Evolutionary conservation across 2,113 vertebrate species (phyloP), one percentile per base, ranked within the genome.

Genomic region (Epinephelus lanceolatus): DNA sequence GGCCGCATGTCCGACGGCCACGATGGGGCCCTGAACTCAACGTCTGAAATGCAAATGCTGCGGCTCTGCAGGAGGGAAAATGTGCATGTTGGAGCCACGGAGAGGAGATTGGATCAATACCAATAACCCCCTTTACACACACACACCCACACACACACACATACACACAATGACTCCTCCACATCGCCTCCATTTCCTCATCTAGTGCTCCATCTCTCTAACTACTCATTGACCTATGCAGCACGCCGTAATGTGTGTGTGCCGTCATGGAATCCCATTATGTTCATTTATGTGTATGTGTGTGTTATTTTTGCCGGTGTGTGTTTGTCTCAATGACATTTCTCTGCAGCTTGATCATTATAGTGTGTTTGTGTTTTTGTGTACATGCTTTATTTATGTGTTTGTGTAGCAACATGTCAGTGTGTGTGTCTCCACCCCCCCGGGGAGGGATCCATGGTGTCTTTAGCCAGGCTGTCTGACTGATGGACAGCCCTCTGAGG

Each of bases 401-500:
- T 76, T 4, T 55, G 2, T 61, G 17, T 45, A 3, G 8, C 42
- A 45, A 45, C 42, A 45, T 30, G 14, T 51, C 33, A 33, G 21
- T 55, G 53, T 51, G n/a, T 74, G 45, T 25, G 21, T 13, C 6
- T 70, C 4, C 63, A 15, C 1, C n/a, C 66, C 61, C 49, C 19
- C 2, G 0, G 19, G 55, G 63, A 81, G 5, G 18, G 76, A 62
- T 67, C 78, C 56, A 3, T 60, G 62, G 25, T 61, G 75, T 76
- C 9, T 81, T 78, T 59, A 49, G 70, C 4, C 42, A 37, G 49
- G 68, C 27, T 72, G 53, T 84, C 27, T 86, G 83, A 81, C 27
- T 81, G 86, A 89, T 79, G 74, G 75, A 68, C 52, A 4, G 42
- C 63, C 33, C 83, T 76, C 78, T 37, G 63, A 75, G 85, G 80